These are phyloP conservation scores for Penaeus chinensis DNA, from an alignment of 1,140 invertebrate species.

Conservation along the genomic window DNA sequence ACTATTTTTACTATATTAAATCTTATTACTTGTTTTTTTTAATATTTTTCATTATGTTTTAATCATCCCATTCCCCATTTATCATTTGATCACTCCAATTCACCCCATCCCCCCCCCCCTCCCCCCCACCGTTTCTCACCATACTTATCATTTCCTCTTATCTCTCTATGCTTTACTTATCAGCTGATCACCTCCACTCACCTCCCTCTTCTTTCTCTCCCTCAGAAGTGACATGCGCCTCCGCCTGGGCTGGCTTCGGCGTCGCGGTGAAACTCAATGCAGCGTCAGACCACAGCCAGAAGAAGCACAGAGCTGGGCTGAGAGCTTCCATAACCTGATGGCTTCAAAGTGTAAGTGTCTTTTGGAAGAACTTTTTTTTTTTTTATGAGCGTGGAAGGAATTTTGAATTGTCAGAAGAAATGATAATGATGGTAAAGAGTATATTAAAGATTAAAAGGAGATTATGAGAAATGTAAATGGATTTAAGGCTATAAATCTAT, in stretches of 20 bases:
- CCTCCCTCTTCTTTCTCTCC: background rate
- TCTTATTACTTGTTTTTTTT: too few species aligned
- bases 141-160: too few species aligned
- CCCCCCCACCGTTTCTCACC: too few species aligned
- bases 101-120: too few species aligned
- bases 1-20: too few species aligned
- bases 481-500: too few species aligned
- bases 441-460: too few species aligned
- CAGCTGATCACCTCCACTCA: background rate
- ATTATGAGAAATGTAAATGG: too few species aligned
- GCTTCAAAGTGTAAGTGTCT: constrained; percentile 71
- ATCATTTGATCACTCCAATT: too few species aligned
- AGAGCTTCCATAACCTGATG: constrained; percentile 71
- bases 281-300: constrained; percentile 69
- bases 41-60: too few species aligned
- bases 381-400: background rate
- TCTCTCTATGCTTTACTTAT: background rate
- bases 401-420: background rate
- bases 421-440: background rate
- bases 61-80: too few species aligned
- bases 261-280: constrained; percentile 32
- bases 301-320: constrained; percentile 71
- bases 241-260: constrained; percentile 50
- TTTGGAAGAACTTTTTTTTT: background rate
- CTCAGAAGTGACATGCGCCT: constrained; percentile 62